These are phyloP conservation scores for Kryptolebias marmoratus DNA, from an alignment of 2,113 vertebrate species.

Conservation along the genomic window DNA sequence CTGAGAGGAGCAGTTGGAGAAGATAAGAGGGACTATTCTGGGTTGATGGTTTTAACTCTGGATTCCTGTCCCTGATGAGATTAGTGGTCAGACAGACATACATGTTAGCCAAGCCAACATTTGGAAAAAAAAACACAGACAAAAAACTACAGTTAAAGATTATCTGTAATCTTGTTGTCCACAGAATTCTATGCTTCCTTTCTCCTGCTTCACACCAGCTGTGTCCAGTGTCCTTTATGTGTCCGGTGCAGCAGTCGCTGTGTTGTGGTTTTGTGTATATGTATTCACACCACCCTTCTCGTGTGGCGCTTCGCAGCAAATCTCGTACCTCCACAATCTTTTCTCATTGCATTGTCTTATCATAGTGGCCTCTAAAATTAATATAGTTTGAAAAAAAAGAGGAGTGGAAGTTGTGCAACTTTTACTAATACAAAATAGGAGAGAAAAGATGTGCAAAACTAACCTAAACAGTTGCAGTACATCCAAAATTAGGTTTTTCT, in stretches of 20 bases:
- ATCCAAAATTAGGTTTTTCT: no score
- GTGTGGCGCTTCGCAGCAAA: not conserved
- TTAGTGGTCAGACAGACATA: conserved; percentile 45
- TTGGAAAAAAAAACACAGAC: conserved; percentile 34
- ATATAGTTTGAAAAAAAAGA: no score
- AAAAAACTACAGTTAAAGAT: conserved; percentile 66
- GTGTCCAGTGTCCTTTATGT: not conserved
- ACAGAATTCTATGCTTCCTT: conserved; percentile 23
- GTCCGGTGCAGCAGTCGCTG: not conserved
- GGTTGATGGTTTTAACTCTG: conserved; percentile 58
- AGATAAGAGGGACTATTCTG: conserved; percentile 53
- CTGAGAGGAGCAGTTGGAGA: conserved; percentile 30
- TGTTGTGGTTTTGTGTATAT: no score
- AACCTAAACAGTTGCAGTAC: no score
- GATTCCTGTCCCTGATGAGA: conserved; percentile 60
- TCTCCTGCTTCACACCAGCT: not conserved
- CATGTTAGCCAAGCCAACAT: conserved; percentile 45
- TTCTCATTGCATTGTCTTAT: no score
- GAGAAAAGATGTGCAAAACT: no score
- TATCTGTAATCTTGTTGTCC: conserved; percentile 55
- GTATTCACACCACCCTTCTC: no score
- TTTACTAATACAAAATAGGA: no score
- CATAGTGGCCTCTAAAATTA: no score
- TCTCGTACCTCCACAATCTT: no score
- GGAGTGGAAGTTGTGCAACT: no score